Evolutionary conservation across 1,140 invertebrate species (phyloP).

Genomic region (Coptotermes formosanus): DNA sequence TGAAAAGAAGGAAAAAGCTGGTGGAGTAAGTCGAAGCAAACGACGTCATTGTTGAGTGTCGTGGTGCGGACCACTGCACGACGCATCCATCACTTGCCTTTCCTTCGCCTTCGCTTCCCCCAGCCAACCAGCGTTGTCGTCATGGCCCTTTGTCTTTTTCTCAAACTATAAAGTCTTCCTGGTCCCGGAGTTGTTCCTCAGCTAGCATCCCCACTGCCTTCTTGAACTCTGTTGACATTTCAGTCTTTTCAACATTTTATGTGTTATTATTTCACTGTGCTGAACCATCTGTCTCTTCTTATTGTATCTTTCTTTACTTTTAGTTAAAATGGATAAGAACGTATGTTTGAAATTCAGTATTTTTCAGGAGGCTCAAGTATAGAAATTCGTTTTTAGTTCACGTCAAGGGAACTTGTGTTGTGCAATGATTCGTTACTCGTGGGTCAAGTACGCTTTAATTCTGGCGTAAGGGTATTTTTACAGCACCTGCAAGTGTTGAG

Average conservation of each 20-base stretch:
- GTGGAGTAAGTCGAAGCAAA: background rate
- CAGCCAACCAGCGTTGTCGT: background rate
- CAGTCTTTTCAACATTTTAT: background rate
- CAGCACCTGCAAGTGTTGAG: too few relatives aligned
- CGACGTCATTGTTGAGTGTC: background rate
- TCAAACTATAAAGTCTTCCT: background rate
- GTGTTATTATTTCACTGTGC: background rate
- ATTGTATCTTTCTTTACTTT: background rate
- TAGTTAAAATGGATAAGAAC: background rate
- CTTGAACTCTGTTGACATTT: background rate
- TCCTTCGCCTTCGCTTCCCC: background rate
- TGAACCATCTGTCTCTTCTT: slow-evolving; percentile 4
- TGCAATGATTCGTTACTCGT: too few relatives aligned
- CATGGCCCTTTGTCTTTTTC: background rate
- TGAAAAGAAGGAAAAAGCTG: slow-evolving; percentile 14
- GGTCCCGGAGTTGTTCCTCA: too few relatives aligned
- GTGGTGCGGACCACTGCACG: background rate
- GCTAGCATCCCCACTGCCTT: background rate
- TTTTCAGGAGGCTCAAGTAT: background rate
- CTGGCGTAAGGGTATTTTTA: too few relatives aligned
- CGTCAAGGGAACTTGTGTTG: too few relatives aligned
- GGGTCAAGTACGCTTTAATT: too few relatives aligned
- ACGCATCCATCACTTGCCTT: background rate
- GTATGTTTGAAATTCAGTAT: background rate
- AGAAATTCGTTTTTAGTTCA: too few relatives aligned